These are phyloP conservation scores for Autographa pulchrina DNA, from an alignment of 2,888 invertebrate species.

Conservation along the genomic window DNA sequence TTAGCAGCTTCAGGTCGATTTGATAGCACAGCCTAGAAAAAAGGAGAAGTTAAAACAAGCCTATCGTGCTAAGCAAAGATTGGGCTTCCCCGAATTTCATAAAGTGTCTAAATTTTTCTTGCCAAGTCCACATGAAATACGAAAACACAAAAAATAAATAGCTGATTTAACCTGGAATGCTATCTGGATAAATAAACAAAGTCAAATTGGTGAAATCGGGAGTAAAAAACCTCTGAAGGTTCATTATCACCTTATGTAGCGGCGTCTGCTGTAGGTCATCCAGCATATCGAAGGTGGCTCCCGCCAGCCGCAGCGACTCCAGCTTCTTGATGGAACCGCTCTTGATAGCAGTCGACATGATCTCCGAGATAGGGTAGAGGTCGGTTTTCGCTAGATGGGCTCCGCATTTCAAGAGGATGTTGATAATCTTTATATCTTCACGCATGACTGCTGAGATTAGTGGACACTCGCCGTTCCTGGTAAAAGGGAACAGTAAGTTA, in stretches of 20 bases:
- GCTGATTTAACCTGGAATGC: too few species aligned
- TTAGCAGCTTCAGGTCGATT: slow-evolving; percentile 84
- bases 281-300: slow-evolving; percentile 90
- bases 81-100: too few species aligned
- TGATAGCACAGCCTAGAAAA: slow-evolving; percentile 89
- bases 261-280: slow-evolving; percentile 92
- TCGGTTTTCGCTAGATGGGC: slow-evolving; percentile 91
- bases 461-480: slow-evolving; percentile 90
- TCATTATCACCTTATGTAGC: slow-evolving; percentile 89
- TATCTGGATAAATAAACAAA: too few species aligned
- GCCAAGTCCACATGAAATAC: too few species aligned
- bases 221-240: not conserved
- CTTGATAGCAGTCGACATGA: slow-evolving; percentile 91
- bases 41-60: not conserved
- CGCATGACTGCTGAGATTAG: slow-evolving; percentile 92
- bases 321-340: slow-evolving; percentile 89
- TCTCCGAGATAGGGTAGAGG: slow-evolving; percentile 90
- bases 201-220: too few species aligned
- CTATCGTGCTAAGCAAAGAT: too few species aligned
- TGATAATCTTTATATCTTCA: slow-evolving; percentile 91
- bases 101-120: too few species aligned
- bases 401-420: slow-evolving; percentile 92
- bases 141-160: too few species aligned
- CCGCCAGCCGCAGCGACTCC: slow-evolving; percentile 91
- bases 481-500: not conserved